Base-by-base conservation (phyloP, 2,888 invertebrate genomes). In the Limenitis camilla region DNA sequence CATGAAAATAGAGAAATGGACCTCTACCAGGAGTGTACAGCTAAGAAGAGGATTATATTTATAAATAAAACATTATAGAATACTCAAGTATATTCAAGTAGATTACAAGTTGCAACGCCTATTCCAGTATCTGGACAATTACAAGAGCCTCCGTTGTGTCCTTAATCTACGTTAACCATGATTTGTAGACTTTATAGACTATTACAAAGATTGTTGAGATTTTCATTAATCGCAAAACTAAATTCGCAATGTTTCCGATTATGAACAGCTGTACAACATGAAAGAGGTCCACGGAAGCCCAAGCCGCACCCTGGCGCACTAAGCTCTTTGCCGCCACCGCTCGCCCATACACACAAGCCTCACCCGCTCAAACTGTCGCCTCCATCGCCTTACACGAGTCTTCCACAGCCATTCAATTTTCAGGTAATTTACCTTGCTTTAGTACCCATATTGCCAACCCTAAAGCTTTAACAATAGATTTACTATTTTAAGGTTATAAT, bases 251-350 rank as follows among this genome's bases (percentile, higher is more conserved):
- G 19, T 5, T 33, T 6, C 6, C 8, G 40, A 42, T n/a, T 40
- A 32, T 36, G 52, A 43, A 48, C 89, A 98, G 98, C 98, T 75
- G 98, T 98, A 57, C 98, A 98, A 83, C 98, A 98, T 85, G 98
- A 98, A 81, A 91, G 98, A 41, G 98, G 98, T 6, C 98, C 98
- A 0, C 91, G 98, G 55, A 97, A 97, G 82, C 96, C 97, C 5
- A 97, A 98, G 82, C 83, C 93, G 58, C 94, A 93, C 69, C 84
- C 88, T 6, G 72, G 82, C 58, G 64, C 76, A 36, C 71, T 88
- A 66, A 76, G 81, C 56, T 66, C 74, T 31, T 71, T 83, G 47
- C 80, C 71, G 55, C 78, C 80, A 11, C 66, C 72, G 41, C 72
- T 78, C 53, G 68, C 83, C 68, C 86, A 76, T 72, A 72, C 88